Percentiles rank a stretch among this genome's conserved stretches.
Evolutionary conservation across 2,113 vertebrate species (phyloP).

Genomic region (Pagrus major): DNA sequence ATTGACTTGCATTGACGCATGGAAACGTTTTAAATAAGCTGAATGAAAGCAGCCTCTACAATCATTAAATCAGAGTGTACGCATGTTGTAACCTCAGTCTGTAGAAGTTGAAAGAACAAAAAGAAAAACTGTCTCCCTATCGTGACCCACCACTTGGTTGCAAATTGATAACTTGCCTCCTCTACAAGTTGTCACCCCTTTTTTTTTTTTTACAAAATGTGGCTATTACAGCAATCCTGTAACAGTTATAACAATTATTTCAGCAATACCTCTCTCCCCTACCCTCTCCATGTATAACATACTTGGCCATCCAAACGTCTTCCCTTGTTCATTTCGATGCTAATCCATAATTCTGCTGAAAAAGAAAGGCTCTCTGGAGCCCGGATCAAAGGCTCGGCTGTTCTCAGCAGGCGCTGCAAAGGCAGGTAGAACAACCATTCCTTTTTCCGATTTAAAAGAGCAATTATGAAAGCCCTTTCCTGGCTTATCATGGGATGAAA

Average conservation of each 20-base stretch:
- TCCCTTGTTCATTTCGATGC: constrained; percentile 44
- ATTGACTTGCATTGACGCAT: too few relatives aligned
- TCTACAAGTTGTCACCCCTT: neutral
- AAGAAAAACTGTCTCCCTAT: too few relatives aligned
- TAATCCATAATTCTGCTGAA: constrained; percentile 64
- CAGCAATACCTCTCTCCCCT: neutral
- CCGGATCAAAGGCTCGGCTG: constrained; percentile 61
- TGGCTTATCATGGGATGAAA: constrained; percentile 40
- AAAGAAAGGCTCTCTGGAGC: constrained; percentile 48
- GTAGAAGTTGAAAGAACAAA: too few relatives aligned
- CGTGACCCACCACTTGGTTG: neutral
- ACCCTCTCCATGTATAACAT: constrained; percentile 1
- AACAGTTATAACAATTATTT: neutral
- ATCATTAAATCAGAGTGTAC: too few relatives aligned
- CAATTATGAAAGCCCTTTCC: constrained; percentile 42
- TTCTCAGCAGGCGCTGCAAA: constrained; percentile 38
- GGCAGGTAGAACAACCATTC: constrained; percentile 37
- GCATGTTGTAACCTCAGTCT: too few relatives aligned
- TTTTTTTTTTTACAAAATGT: neutral
- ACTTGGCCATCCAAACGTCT: constrained; percentile 35
- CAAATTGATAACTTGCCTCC: neutral
- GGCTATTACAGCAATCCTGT: too few relatives aligned
- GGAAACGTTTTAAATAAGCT: too few relatives aligned
- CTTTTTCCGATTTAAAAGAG: constrained; percentile 30
- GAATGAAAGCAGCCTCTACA: too few relatives aligned